Evolutionary conservation across 2,113 vertebrate species (phyloP).

Genomic region (Salvelinus alpinus): DNA sequence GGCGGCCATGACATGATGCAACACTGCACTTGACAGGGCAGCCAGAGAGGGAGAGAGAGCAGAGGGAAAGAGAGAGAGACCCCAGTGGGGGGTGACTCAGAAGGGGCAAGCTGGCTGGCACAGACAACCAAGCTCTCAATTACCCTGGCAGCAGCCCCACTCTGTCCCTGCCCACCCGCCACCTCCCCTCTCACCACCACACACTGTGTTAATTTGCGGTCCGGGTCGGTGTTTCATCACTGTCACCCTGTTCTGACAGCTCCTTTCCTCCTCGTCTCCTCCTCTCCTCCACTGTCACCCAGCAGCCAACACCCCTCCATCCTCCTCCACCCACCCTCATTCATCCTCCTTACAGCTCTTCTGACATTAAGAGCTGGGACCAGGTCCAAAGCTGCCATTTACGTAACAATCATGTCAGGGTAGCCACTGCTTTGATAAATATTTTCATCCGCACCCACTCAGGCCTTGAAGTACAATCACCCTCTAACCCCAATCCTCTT

Average conservation of each 20-base stretch:
- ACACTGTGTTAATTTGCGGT: constrained; percentile 54
- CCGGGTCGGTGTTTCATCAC: constrained; percentile 66
- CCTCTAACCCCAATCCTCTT: constrained; percentile 35
- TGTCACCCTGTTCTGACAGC: constrained; percentile 61
- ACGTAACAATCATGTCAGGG: constrained; percentile 46
- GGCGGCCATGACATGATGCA: constrained; percentile 14
- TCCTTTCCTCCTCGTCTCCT: constrained; percentile 21
- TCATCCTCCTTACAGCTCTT: constrained; percentile 2
- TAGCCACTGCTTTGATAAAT: constrained; percentile 47
- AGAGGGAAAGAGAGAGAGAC: constrained; percentile 7
- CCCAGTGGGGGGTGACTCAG: constrained; percentile 6
- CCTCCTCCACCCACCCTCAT: constrained; percentile 3
- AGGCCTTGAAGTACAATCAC: constrained; percentile 28
- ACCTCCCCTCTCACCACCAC: background rate
- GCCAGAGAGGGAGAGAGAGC: constrained; percentile 30
- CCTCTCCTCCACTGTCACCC: constrained; percentile 35
- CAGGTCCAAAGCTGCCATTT: constrained; percentile 39
- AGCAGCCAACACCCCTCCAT: constrained; percentile 1
- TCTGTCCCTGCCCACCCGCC: constrained; percentile 38
- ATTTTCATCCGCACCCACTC: constrained; percentile 51
- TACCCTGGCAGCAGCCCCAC: constrained; percentile 53
- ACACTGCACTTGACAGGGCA: constrained; percentile 1
- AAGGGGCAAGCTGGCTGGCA: constrained; percentile 38
- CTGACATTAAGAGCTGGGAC: constrained; percentile 27
- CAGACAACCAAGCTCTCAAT: constrained; percentile 52